Evolutionary conservation across 2,113 vertebrate genomes (phyloP).

Genomic region (Oreamnos americanus): DNA sequence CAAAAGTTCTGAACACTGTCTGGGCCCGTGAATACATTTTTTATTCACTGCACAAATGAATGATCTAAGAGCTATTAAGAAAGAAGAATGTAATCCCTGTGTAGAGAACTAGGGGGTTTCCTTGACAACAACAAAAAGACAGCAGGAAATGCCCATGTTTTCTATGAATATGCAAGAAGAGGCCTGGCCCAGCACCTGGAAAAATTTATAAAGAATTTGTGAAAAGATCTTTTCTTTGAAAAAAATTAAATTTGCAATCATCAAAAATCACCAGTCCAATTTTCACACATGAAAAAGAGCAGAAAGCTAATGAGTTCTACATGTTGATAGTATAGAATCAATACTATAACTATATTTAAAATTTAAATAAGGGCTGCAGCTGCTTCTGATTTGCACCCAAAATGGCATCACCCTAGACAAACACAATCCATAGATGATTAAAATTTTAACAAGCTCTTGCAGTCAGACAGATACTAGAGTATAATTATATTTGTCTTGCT

Average conservation of each 20-base stretch:
- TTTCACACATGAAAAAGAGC: constrained; percentile 11
- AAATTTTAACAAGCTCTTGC: background rate
- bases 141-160: constrained; percentile 72
- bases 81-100: constrained; percentile 79
- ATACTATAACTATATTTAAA: background rate
- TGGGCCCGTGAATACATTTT: constrained; percentile 71
- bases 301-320: constrained; percentile 15
- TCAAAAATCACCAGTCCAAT: constrained; percentile 18
- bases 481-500: background rate
- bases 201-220: constrained; percentile 68
- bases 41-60: constrained; percentile 74
- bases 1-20: constrained; percentile 64
- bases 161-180: constrained; percentile 69
- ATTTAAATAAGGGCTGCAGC: background rate
- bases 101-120: constrained; percentile 70
- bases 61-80: constrained; percentile 72
- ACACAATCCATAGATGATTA: background rate
- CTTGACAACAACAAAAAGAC: constrained; percentile 78
- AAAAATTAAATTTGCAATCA: constrained; percentile 4
- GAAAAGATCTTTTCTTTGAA: constrained; percentile 60
- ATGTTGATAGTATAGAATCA: background rate
- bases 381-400: background rate
- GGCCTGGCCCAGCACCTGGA: constrained; percentile 64
- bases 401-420: background rate
- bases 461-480: background rate